A percentile compares a stretch with the other conserved stretches of the same genome.
Conservation (phyloP, 2,113 vertebrate genomes). For the Elachura formosa region DNA sequence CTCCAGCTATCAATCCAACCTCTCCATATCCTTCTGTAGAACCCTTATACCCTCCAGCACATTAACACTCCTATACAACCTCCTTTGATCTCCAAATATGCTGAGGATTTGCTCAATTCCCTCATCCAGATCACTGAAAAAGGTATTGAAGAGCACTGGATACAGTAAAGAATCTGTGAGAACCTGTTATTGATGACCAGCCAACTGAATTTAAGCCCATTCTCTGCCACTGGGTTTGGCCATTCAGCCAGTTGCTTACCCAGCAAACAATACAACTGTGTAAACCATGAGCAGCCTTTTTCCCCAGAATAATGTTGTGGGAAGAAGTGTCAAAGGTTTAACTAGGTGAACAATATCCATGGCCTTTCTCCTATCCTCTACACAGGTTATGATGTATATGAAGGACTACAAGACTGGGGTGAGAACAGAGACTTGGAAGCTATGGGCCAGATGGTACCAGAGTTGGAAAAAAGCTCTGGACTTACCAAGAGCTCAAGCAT, state of each 20-base stretch:
- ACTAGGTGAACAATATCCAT: background rate
- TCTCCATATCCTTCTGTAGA: background rate
- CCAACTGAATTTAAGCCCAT: background rate
- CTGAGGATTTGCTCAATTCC: no score
- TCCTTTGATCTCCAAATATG: accelerated
- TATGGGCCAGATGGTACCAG: background rate
- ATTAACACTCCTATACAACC: background rate
- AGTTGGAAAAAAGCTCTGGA: background rate
- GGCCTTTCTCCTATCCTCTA: background rate
- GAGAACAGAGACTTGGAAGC: background rate
- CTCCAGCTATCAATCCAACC: background rate
- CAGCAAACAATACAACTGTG: accelerated
- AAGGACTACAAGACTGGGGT: background rate
- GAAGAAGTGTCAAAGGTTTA: background rate
- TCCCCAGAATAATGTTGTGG: background rate
- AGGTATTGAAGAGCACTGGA: background rate
- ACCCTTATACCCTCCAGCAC: background rate
- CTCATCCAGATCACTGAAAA: background rate
- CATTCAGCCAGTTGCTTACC: background rate
- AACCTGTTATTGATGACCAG: accelerated
- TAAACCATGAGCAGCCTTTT: background rate
- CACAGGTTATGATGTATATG: accelerated
- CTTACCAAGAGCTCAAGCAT: background rate
- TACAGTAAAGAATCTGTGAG: background rate
- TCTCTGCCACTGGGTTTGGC: accelerated